phyloP scores from a whole-genome alignment of 1,140 invertebrate species.

The Brachionus plicatilis region DNA sequence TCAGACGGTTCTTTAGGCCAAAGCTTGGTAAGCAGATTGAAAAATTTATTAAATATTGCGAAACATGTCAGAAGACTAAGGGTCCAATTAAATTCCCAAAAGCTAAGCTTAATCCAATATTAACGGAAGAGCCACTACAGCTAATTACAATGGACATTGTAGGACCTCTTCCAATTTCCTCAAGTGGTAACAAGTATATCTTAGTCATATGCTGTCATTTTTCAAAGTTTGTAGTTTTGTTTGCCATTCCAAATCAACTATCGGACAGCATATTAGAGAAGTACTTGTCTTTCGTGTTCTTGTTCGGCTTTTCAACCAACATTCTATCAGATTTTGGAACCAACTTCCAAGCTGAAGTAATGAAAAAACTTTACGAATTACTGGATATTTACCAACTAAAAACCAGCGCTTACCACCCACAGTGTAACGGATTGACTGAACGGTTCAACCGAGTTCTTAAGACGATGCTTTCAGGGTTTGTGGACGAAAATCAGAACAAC shows the following conservation, averaged over 20 bases:
- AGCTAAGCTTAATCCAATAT: not conserved
- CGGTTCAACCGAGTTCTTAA: not conserved
- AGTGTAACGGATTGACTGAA: conserved; percentile 43
- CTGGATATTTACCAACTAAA: conserved; percentile 41
- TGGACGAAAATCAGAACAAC: not conserved
- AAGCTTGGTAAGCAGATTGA: not conserved
- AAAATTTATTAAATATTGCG: not conserved
- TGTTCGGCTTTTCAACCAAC: conserved; percentile 49
- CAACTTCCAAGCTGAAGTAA: conserved; percentile 42
- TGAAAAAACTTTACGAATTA: conserved; percentile 42
- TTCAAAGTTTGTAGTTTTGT: conserved; percentile 52
- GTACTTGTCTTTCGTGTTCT: conserved; percentile 46
- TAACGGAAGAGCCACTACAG: not conserved
- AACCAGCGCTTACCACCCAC: conserved; percentile 44
- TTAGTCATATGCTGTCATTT: conserved; percentile 51
- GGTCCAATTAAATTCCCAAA: not conserved
- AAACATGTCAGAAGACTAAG: not conserved
- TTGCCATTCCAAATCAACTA: conserved; percentile 50
- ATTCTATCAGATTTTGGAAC: conserved; percentile 51
- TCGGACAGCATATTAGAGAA: conserved; percentile 49
- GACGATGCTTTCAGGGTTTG: not conserved
- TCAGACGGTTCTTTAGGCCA: not conserved
- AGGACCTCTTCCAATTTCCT: conserved; percentile 42
- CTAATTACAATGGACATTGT: conserved; percentile 43
- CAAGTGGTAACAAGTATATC: conserved; percentile 47